These are phyloP conservation scores for Dryomyza anilis DNA, from an alignment of 2,888 invertebrate genomes.

Conservation along the genomic window DNA sequence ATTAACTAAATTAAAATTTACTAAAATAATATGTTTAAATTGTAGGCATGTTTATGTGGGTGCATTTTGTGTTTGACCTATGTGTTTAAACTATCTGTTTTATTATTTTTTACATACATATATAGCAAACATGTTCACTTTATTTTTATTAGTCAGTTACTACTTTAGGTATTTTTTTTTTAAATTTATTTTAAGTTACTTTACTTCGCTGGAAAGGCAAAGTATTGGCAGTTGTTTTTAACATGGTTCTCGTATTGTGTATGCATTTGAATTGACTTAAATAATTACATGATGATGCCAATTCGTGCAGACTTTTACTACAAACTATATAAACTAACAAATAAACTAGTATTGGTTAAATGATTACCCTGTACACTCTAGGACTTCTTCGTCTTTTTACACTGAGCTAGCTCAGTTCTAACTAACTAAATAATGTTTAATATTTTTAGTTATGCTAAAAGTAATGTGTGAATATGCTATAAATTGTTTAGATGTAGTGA, in stretches of 20 bases:
- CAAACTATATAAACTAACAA: neutral
- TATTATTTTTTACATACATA: neutral
- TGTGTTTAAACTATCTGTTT: neutral
- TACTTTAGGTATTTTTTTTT: too few relatives aligned
- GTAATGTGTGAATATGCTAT: neutral
- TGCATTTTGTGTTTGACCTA: conserved; percentile 2
- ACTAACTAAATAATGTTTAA: neutral
- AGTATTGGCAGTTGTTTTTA: conserved; percentile 11
- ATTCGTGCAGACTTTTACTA: neutral
- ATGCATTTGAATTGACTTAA: neutral
- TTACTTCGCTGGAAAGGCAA: conserved; percentile 1
- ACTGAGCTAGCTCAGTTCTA: conserved; percentile 3
- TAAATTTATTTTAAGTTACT: too few relatives aligned
- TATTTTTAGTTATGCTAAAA: too few relatives aligned
- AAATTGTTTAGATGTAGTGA: neutral
- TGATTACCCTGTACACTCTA: conserved; percentile 23
- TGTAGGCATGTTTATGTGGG: neutral
- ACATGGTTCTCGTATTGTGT: neutral
- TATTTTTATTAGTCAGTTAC: too few relatives aligned
- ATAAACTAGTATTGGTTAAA: neutral
- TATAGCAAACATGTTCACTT: neutral
- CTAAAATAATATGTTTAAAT: neutral
- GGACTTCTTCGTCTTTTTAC: conserved; percentile 29
- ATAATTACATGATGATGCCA: neutral
- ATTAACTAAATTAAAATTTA: neutral